Percentiles rank a stretch among this genome's conserved stretches.
phyloP scores from a whole-genome alignment of 2,797 vertebrate species.

The Pangasius mekongensis region DNA sequence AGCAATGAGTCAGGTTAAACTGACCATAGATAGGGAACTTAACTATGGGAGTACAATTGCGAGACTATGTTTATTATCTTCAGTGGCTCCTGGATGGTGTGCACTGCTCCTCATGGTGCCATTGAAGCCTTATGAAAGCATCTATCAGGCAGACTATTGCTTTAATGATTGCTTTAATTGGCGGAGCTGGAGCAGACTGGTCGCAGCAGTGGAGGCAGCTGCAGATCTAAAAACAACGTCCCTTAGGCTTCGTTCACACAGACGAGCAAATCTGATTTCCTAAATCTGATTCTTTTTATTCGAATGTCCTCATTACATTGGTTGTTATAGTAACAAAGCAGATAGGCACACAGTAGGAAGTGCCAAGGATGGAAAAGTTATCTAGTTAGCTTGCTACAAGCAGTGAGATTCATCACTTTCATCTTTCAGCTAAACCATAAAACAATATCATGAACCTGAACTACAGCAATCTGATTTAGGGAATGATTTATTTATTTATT shows the following conservation, averaged over 20 bases:
- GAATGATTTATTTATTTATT: not conserved
- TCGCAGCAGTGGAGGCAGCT: conserved; percentile 26
- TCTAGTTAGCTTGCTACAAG: conserved; percentile 7
- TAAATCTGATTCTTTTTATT: conserved; percentile 21
- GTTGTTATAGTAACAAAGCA: conserved; percentile 33
- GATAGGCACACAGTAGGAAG: conserved; percentile 7
- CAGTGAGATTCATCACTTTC: not conserved
- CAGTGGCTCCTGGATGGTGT: conserved; percentile 14
- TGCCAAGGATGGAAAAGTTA: not conserved
- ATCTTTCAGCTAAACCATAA: not conserved
- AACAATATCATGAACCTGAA: not conserved
- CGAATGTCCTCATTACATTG: conserved; percentile 14
- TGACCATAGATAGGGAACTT: not conserved
- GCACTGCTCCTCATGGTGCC: conserved; percentile 3
- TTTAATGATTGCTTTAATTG: conserved; percentile 55
- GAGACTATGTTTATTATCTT: not conserved
- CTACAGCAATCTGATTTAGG: not conserved
- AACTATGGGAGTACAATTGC: not conserved
- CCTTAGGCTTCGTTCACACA: conserved; percentile 18
- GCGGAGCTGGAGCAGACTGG: conserved; percentile 38
- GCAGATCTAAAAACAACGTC: conserved; percentile 23
- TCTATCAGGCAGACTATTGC: conserved; percentile 41
- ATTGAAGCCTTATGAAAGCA: conserved; percentile 35
- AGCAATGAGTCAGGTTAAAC: not conserved
- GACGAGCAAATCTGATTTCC: conserved; percentile 16